Evolutionary conservation across 2,888 invertebrate genomes (phyloP).

Genomic region (Macaria liturata): DNA sequence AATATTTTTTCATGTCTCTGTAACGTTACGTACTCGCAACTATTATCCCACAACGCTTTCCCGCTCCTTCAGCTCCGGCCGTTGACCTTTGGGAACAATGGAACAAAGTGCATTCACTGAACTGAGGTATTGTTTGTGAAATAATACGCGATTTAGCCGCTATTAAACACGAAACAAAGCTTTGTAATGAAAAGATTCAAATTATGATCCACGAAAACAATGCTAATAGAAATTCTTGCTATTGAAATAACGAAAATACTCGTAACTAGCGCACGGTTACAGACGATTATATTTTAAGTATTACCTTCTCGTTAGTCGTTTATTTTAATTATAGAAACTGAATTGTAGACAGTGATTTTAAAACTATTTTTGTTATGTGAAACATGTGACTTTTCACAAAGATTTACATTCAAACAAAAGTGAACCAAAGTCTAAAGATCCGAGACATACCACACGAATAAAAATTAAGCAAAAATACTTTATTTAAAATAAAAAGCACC

Average conservation of each 20-base stretch:
- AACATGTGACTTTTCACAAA: too few species aligned
- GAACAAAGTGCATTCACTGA: conserved; percentile 19
- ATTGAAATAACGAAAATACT: neutral
- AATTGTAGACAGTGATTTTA: too few species aligned
- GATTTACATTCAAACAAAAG: too few species aligned
- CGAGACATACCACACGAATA: too few species aligned
- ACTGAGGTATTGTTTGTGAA: conserved; percentile 7
- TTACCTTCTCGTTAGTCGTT: too few species aligned
- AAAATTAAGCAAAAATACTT: too few species aligned
- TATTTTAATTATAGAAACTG: too few species aligned
- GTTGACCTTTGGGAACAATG: conserved; percentile 16
- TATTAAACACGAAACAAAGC: conserved; percentile 1
- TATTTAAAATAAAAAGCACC: too few species aligned
- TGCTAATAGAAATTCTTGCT: conserved; percentile 1
- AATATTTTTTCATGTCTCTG: conserved; percentile 1
- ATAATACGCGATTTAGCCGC: conserved; percentile 4
- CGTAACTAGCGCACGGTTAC: too few species aligned
- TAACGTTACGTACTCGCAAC: neutral
- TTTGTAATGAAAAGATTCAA: neutral
- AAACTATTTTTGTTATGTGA: too few species aligned
- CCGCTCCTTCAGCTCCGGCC: conserved; percentile 14
- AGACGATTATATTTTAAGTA: too few species aligned
- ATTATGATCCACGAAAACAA: conserved; percentile 1
- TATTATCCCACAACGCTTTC: conserved; percentile 6
- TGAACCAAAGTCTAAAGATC: too few species aligned